Base-by-base conservation (phyloP, 2,113 vertebrate genomes). In the Machaerirhynchus nigripectus region DNA sequence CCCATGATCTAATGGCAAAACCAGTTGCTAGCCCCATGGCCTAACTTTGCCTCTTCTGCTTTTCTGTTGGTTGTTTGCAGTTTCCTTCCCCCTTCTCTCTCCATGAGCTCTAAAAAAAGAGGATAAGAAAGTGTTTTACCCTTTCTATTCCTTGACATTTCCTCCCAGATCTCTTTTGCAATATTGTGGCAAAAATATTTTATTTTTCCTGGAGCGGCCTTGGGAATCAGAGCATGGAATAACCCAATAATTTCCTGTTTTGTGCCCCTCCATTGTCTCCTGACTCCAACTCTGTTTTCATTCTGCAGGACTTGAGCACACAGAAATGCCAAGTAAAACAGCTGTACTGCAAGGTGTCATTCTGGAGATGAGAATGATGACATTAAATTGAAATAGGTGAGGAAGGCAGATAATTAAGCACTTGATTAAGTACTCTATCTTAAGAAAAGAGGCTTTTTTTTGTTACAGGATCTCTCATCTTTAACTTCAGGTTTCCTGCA, bases 1-100 rank as follows among this genome's bases (percentile, higher is more conserved):
- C 46, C 11, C 75, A 18, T 78, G 47, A 84, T 56, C 59, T 21
- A 65, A 59, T 56, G 21, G 55, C 16, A 83, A 60, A 93, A 59
- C 15, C 1, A 0, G 2, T 17, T 55, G 7, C 10, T 67, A 65
- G 21, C 7, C 33, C 8, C 20, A 12, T 2, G 8, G 19, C 21
- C 63, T 65, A n/a, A 10, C 56, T 88, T 68, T 59, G 5, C 24
- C 14, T 82, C 16, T 52, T 55, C n/a, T 91, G 33, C 31, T 87
- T 61, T 90, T 84, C n/a, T 70, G 3, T 37, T 49, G 15, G 15
- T 33, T 7, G 20, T 64, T 88, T 80, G 67, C 8, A 42, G 50
- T 55, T 31, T 68, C 8, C 20, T 84, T 71, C 8, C 0, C 9
- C 17, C 74, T 84, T 65, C 52, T 73, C 10, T 37, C 33, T 67